A percentile compares a stretch with the other conserved stretches of the same genome.
phyloP scores from a whole-genome alignment of 2,888 invertebrate species.

The Balanococcus diminutus region DNA sequence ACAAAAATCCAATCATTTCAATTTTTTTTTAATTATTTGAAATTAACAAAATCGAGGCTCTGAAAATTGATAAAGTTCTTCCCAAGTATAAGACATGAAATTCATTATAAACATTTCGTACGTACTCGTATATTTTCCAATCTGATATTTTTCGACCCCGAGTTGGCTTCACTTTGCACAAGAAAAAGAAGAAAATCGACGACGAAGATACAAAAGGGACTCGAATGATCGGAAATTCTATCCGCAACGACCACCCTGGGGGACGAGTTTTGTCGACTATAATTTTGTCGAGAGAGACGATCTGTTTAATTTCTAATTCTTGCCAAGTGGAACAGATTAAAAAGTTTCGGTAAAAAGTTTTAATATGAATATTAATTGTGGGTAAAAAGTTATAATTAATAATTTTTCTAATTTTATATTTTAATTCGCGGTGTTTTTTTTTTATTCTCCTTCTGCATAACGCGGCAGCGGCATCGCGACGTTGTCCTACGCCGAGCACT shows the following conservation, averaged over 20 bases:
- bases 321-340: conserved; percentile 42
- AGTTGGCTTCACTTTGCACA: too few relatives aligned
- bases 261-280: not conserved
- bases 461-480: not conserved
- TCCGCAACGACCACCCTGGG: not conserved
- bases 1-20: too few relatives aligned
- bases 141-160: too few relatives aligned
- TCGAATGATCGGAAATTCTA: conserved; percentile 1
- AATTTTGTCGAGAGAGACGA: conserved; percentile 24
- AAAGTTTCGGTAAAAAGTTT: conserved; percentile 29
- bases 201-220: not conserved
- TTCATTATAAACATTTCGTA: too few relatives aligned
- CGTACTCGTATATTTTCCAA: too few relatives aligned
- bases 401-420: conserved; percentile 44
- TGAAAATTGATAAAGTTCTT: too few relatives aligned
- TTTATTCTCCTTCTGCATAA: too few relatives aligned
- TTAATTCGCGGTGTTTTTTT: conserved; percentile 38
- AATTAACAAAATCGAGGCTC: too few relatives aligned
- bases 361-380: conserved; percentile 43
- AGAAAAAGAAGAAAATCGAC: not conserved
- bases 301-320: conserved; percentile 40
- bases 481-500: not conserved
- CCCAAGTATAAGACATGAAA: too few relatives aligned
- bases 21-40: too few relatives aligned
- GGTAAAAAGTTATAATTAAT: conserved; percentile 44